phyloP scores from a whole-genome alignment of 2,888 invertebrate genomes.

The Ferdinandea cuprea region DNA sequence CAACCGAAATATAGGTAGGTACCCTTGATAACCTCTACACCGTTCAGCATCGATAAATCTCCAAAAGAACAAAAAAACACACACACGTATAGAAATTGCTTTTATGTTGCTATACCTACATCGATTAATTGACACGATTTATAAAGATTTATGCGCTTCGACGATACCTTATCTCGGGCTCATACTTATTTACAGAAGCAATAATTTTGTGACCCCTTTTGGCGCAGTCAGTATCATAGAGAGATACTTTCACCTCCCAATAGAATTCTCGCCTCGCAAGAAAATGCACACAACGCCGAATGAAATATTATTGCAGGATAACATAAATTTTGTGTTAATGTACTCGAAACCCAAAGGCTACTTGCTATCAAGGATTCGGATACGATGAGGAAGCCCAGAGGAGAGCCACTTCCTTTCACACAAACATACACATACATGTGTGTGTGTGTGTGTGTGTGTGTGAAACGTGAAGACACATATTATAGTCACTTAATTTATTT shows the following conservation, averaged over 20 bases:
- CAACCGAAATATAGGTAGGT: too few relatives aligned
- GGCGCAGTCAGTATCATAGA: conserved; percentile 14
- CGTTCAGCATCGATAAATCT: neutral
- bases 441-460: neutral
- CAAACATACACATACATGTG: neutral
- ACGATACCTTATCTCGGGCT: conserved; percentile 24
- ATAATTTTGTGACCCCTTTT: conserved; percentile 21
- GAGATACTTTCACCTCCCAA: conserved; percentile 39
- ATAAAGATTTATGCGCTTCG: conserved; percentile 27
- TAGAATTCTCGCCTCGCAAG: conserved; percentile 20
- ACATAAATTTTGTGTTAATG: conserved; percentile 75
- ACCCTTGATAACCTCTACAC: too few relatives aligned
- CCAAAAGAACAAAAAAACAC: neutral
- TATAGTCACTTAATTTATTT: conserved; percentile 49
- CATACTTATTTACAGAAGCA: conserved; percentile 27
- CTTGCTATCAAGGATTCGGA: neutral
- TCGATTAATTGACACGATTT: conserved; percentile 43
- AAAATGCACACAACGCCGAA: conserved; percentile 49
- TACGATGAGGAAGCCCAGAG: neutral
- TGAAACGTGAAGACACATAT: conserved; percentile 31
- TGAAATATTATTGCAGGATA: conserved; percentile 76
- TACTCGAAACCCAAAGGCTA: conserved; percentile 48
- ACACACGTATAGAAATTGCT: too few relatives aligned
- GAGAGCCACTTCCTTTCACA: neutral
- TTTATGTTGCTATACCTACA: neutral